Conservation (phyloP, 2,113 vertebrate species). For the Hipposideros armiger region DNA sequence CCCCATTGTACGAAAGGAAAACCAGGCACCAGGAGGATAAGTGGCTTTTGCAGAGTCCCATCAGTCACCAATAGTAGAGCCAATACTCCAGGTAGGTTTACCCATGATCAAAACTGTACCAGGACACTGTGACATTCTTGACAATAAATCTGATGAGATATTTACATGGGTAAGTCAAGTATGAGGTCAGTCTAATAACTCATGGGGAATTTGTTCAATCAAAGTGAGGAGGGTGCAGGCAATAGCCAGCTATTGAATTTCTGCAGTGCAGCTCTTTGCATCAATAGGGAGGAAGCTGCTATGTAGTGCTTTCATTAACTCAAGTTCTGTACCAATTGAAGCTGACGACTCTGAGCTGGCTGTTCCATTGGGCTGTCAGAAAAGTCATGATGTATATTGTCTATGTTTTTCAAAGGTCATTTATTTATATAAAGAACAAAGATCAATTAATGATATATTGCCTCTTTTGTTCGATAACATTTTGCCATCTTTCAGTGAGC, state of each 20-base stretch:
- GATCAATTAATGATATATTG: too few species aligned
- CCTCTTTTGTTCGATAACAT: too few species aligned
- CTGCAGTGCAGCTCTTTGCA: neutral
- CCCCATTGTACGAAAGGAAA: neutral
- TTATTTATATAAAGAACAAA: too few species aligned
- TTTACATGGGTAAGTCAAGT: neutral
- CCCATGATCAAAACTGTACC: neutral
- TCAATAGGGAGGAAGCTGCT: neutral
- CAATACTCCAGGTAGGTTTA: neutral
- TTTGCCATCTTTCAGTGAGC: too few species aligned
- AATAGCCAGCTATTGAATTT: neutral
- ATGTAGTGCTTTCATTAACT: neutral
- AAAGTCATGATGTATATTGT: too few species aligned
- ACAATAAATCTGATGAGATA: neutral
- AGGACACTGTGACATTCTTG: neutral
- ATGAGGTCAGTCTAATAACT: neutral
- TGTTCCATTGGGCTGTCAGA: neutral
- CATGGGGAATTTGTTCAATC: neutral
- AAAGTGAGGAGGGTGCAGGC: neutral
- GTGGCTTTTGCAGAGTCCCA: neutral
- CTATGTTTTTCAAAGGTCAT: too few species aligned
- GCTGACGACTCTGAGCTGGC: neutral
- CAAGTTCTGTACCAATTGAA: neutral
- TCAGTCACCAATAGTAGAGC: neutral
- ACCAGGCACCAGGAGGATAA: neutral